A percentile compares a stretch with the other conserved stretches of the same genome.
These are phyloP conservation scores for Tragopan temminckii DNA, from an alignment of 2,797 vertebrate genomes.

Conservation along the genomic window DNA sequence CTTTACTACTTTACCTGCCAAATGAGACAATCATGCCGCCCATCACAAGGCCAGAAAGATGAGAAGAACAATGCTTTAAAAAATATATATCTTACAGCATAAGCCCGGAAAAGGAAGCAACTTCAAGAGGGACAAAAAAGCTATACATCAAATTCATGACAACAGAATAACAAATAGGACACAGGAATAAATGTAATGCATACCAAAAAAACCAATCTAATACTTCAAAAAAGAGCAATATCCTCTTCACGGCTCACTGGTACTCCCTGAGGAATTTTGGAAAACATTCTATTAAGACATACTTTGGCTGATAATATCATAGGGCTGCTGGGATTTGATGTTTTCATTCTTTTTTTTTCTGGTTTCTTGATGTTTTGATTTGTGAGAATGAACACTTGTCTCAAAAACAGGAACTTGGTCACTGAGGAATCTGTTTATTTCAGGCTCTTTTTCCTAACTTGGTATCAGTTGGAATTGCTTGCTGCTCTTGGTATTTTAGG, in stretches of 20 bases:
- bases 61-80: not conserved
- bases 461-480: conserved; percentile 57
- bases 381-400: conserved; percentile 56
- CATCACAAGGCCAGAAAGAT: not conserved
- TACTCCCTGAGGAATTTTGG: conserved; percentile 38
- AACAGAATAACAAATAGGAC: conserved; percentile 3
- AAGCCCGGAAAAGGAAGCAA: not conserved
- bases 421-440: conserved; percentile 69
- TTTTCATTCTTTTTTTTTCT: conserved; percentile 47
- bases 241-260: conserved; percentile 35
- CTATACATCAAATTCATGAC: not conserved
- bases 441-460: conserved; percentile 59
- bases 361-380: conserved; percentile 63
- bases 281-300: conserved; percentile 35
- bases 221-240: conserved; percentile 38
- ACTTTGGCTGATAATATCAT: conserved; percentile 35
- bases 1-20: not conserved
- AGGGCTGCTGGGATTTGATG: conserved; percentile 14
- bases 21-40: not conserved
- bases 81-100: not conserved
- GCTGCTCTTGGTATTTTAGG: conserved; percentile 25
- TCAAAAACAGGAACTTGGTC: conserved; percentile 75
- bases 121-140: not conserved
- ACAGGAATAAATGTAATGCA: not conserved
- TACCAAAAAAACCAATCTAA: not conserved